phyloP scores from a whole-genome alignment of 2,888 invertebrate species.

The Scelioninae gen. 2 region DNA sequence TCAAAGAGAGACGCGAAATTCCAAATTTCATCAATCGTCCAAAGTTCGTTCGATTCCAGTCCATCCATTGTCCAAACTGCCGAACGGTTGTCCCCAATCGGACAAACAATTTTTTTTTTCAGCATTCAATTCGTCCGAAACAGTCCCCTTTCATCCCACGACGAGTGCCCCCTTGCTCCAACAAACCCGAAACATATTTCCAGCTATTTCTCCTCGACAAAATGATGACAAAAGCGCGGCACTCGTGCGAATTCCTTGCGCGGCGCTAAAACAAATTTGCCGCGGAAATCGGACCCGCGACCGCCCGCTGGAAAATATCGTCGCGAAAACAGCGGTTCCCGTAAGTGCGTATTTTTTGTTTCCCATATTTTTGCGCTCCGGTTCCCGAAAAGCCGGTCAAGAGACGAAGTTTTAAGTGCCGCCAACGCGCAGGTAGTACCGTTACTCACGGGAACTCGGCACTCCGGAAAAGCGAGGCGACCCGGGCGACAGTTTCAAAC shows the following conservation, averaged over 20 bases:
- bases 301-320: constrained; percentile 3
- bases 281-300: neutral
- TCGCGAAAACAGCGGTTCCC: constrained; percentile 29
- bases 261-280: constrained; percentile 5
- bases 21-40: no score
- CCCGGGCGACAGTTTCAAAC: constrained; percentile 70
- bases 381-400: constrained; percentile 35
- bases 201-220: no score
- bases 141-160: no score
- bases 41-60: no score
- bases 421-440: constrained; percentile 65
- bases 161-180: no score
- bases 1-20: no score
- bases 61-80: no score
- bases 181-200: no score
- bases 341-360: constrained; percentile 14
- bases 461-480: constrained; percentile 52
- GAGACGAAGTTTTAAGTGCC: constrained; percentile 66
- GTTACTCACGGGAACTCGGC: constrained; percentile 63
- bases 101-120: no score
- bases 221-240: neutral
- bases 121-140: no score
- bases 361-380: constrained; percentile 28
- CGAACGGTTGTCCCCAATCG: no score
- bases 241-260: constrained; percentile 3